Evolutionary conservation across 2,113 vertebrate species (phyloP).

Genomic region (Elgaria multicarinata): DNA sequence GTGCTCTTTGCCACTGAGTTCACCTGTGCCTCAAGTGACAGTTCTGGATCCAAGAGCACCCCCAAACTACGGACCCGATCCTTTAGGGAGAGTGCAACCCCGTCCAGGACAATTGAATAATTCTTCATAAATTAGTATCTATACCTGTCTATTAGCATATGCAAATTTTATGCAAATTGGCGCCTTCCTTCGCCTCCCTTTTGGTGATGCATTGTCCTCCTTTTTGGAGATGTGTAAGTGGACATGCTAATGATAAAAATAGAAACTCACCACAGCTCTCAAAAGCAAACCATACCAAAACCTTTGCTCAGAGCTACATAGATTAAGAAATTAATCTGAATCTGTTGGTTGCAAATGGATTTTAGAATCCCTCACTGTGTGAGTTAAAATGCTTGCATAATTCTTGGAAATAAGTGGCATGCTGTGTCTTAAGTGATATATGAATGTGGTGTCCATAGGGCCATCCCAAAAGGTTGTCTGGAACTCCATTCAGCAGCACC

Average conservation of each 20-base stretch:
- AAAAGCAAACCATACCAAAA: background rate
- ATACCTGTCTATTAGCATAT: too few species aligned
- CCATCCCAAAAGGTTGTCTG: conserved; percentile 50
- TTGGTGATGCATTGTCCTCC: too few species aligned
- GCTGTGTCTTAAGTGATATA: conserved; percentile 53
- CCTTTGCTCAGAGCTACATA: background rate
- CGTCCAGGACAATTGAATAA: too few species aligned
- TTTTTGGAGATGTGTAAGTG: too few species aligned
- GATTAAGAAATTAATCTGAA: conserved; percentile 33
- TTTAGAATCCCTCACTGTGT: background rate
- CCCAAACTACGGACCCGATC: too few species aligned
- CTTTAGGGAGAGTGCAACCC: too few species aligned
- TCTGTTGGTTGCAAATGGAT: conserved; percentile 11
- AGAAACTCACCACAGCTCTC: conserved; percentile 29
- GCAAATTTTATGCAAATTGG: too few species aligned
- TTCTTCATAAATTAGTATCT: too few species aligned
- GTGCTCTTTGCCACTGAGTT: too few species aligned
- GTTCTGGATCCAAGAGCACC: too few species aligned
- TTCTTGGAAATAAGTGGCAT: conserved; percentile 34
- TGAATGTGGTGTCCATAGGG: conserved; percentile 10
- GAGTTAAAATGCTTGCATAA: conserved; percentile 42
- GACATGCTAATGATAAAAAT: conserved; percentile 6
- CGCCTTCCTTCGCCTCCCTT: too few species aligned
- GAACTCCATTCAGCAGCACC: conserved; percentile 59
- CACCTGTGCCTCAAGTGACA: too few species aligned